Conservation (phyloP, 92 coral and sea anemone species). For the Umimayanthus chanpuru region DNA sequence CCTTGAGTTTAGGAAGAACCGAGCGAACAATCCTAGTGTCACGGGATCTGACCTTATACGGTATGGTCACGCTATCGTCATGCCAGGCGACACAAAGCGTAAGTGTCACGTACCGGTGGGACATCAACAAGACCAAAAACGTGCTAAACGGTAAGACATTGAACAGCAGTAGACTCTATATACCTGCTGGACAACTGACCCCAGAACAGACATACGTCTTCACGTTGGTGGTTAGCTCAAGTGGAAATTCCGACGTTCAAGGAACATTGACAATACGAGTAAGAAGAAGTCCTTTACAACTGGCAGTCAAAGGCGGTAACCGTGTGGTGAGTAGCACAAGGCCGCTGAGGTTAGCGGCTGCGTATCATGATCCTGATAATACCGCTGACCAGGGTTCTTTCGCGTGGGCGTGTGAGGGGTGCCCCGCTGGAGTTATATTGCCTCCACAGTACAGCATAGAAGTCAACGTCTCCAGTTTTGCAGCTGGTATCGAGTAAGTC, state of each 20-base stretch:
- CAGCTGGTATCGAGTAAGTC: background rate
- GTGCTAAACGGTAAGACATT: background rate
- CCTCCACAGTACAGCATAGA: background rate
- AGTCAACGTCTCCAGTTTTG: background rate
- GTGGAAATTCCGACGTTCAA: background rate
- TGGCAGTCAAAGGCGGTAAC: constrained; percentile 22
- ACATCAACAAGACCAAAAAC: background rate
- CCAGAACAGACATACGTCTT: constrained; percentile 15
- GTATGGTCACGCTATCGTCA: constrained; percentile 16
- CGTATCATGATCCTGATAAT: constrained; percentile 17
- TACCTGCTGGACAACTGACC: constrained; percentile 2
- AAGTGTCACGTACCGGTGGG: constrained; percentile 13
- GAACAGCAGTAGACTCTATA: constrained; percentile 13
- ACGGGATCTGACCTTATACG: constrained; percentile 14
- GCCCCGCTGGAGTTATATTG: background rate
- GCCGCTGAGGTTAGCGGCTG: constrained; percentile 1
- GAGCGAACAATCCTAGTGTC: constrained; percentile 1
- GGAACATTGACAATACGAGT: background rate
- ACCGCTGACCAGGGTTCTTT: constrained; percentile 16
- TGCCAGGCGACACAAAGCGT: constrained; percentile 19
- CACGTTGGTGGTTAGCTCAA: constrained; percentile 4
- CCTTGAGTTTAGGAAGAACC: constrained; percentile 18
- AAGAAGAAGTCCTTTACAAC: background rate
- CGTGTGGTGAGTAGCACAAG: constrained; percentile 3
- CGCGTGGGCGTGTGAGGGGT: constrained; percentile 15